phyloP scores from a whole-genome alignment of 2,888 invertebrate species.

The Caenorhabditis sp. region DNA sequence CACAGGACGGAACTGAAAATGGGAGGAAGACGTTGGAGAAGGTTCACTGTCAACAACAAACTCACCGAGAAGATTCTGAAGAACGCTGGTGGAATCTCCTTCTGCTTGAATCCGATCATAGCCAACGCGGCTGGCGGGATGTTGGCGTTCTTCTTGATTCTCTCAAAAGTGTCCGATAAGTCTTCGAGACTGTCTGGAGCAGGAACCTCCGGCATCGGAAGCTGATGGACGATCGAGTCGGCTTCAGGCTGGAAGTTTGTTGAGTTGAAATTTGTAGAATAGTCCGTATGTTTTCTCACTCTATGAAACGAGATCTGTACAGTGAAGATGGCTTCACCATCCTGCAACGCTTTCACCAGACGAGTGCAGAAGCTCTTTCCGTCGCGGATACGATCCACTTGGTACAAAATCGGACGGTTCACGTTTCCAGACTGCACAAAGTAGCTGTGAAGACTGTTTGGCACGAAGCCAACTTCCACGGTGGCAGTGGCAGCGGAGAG shows the following conservation, averaged over 20 bases:
- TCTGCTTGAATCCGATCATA: constrained; percentile 72
- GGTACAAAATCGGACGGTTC: constrained; percentile 84
- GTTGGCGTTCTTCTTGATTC: constrained; percentile 65
- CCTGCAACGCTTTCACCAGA: constrained; percentile 84
- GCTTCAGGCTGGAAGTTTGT: constrained; percentile 75
- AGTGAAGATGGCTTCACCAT: constrained; percentile 84
- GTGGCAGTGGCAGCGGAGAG: constrained; percentile 84
- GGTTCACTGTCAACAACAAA: too few species aligned
- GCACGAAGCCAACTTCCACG: constrained; percentile 83
- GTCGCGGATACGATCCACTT: constrained; percentile 84
- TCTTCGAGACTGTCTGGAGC: constrained; percentile 82
- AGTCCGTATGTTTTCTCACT: constrained; percentile 29
- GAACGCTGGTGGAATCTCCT: constrained; percentile 75
- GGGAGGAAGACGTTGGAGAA: background rate
- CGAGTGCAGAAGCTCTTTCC: constrained; percentile 84
- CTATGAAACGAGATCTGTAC: constrained; percentile 79
- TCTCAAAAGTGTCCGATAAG: constrained; percentile 71
- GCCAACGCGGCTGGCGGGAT: constrained; percentile 67
- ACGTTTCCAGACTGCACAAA: constrained; percentile 83
- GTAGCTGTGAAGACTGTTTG: constrained; percentile 84
- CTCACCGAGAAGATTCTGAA: constrained; percentile 72
- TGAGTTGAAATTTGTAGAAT: background rate
- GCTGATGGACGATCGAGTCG: constrained; percentile 83
- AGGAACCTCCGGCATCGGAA: constrained; percentile 84
- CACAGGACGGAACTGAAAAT: constrained; percentile 73